Percentiles rank a stretch among this genome's conserved stretches.
Conservation (phyloP, 2,113 vertebrate genomes). For the Eretmochelys imbricata region DNA sequence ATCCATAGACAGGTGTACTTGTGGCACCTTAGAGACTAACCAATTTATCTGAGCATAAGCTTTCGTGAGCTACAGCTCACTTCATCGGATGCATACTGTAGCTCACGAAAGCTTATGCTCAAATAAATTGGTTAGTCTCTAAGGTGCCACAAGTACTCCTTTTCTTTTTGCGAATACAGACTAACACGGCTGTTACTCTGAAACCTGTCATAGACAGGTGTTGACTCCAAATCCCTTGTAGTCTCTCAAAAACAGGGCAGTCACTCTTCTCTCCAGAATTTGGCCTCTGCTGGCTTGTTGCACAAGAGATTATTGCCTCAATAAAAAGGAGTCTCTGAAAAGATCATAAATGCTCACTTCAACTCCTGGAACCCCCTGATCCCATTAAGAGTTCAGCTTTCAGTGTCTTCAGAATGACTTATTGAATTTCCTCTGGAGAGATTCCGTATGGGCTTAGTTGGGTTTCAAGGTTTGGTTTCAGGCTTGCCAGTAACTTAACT, state of each 20-base stretch:
- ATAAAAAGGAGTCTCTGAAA: not conserved
- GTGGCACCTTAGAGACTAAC: too few relatives aligned
- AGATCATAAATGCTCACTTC: not conserved
- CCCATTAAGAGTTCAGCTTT: not conserved
- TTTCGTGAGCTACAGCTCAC: too few relatives aligned
- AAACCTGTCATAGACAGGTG: too few relatives aligned
- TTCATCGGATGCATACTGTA: too few relatives aligned
- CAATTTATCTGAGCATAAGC: too few relatives aligned
- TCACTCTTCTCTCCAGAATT: not conserved
- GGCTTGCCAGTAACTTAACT: not conserved
- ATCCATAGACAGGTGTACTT: too few relatives aligned
- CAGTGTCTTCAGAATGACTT: not conserved
- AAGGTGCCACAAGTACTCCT: too few relatives aligned
- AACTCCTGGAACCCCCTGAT: not conserved
- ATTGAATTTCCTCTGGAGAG: not conserved
- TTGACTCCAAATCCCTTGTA: fast-evolving
- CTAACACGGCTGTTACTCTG: too few relatives aligned
- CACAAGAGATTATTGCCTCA: not conserved
- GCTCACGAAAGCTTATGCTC: too few relatives aligned
- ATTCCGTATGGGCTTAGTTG: not conserved
- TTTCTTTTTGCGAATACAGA: too few relatives aligned
- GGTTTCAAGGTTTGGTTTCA: not conserved
- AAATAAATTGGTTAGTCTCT: too few relatives aligned
- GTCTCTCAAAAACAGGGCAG: not conserved
- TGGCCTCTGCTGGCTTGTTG: not conserved